Base-by-base conservation (phyloP, 2,888 invertebrate genomes). In the Drosophila borborema region DNA sequence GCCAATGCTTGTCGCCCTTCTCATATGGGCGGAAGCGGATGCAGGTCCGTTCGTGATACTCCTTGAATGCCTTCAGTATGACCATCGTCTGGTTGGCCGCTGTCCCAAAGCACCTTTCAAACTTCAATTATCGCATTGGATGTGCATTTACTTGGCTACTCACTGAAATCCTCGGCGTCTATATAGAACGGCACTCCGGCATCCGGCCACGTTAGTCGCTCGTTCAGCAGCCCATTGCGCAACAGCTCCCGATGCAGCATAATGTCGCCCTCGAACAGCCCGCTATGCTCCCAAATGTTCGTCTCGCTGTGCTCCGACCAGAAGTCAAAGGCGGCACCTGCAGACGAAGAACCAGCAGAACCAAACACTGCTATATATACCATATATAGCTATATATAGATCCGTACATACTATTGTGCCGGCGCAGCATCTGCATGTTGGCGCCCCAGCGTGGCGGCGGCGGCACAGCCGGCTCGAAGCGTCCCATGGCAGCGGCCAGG, bases 221-320 rank as follows among this genome's bases (percentile, higher is more conserved):
- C 92, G 66, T 94, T 93, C 18, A 94, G 78, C 53, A 94, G 81
- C 4, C 94, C 94, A 76, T 94, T 94, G 65, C 92, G 89, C 31
- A 90, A 20, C 20, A 90, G 77, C 53, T 92, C 91, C 2, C 92
- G 91, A 77, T 93, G 90, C 23, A 94, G 74, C 94, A 95, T 94
- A 60, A 95, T 95, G 84, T 95, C 95, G 53, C 95, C 95, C 89
- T 95, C 95, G 82, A 94, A 94, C 43, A 94, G 91, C 3, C 94
- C 95, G 79, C 94, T 94, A 55, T 94, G 91, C 81, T 95, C 95
- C 95, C 95, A 95, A 20, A 94, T 89, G 78, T 94, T 94, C 62
- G 92, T 91, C 18, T 92, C 93, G 70, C 94, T 93, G 20, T 93
- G 82, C 4, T 93, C 92, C 14, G 89, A 92, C 94, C 94, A 94